phyloP scores from a whole-genome alignment of 2,888 invertebrate species.

The Eupithecia pulchellata region DNA sequence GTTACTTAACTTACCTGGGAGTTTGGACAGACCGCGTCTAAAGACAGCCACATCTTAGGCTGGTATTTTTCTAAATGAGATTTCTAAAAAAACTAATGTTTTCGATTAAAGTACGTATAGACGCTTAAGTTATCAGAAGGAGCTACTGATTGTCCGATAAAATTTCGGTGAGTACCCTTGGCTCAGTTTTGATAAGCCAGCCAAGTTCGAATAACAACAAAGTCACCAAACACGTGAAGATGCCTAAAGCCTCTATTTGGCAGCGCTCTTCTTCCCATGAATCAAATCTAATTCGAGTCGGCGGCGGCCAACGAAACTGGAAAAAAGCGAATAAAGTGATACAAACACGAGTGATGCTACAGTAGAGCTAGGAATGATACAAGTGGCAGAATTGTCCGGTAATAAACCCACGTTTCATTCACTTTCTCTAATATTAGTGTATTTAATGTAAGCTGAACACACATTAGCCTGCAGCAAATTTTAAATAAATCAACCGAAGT shows the following conservation, averaged over 20 bases:
- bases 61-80: no score
- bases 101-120: not conserved
- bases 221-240: not conserved
- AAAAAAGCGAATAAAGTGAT: slow-evolving; percentile 38
- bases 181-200: not conserved
- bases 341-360: slow-evolving; percentile 31
- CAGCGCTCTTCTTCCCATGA: slow-evolving; percentile 7
- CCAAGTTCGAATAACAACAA: not conserved
- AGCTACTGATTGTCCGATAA: not conserved
- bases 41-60: not conserved
- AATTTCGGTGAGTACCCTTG: not conserved
- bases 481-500: no score
- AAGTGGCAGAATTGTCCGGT: not conserved
- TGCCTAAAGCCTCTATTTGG: not conserved
- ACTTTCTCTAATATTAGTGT: no score
- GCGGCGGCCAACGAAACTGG: slow-evolving; percentile 27
- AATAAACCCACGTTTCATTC: not conserved
- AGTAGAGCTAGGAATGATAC: not conserved
- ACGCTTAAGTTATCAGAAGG: not conserved
- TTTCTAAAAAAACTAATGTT: no score
- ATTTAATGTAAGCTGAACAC: no score
- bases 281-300: slow-evolving; percentile 35
- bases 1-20: not conserved
- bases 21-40: not conserved
- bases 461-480: no score